A percentile compares a stretch with the other conserved stretches of the same genome.
phyloP scores from a whole-genome alignment of 1,140 invertebrate species.

The Euwallacea similis region DNA sequence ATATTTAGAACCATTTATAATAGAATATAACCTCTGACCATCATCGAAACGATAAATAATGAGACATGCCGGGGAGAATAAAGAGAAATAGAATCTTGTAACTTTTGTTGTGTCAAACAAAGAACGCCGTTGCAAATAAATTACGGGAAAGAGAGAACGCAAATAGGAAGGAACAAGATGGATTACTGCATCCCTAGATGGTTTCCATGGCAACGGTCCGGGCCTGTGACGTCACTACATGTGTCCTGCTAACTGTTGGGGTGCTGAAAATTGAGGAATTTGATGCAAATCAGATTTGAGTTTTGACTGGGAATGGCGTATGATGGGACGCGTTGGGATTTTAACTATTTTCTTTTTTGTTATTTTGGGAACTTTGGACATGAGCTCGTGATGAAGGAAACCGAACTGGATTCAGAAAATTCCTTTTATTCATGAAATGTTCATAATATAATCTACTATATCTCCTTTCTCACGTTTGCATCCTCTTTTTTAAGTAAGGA shows the following conservation, averaged over 20 bases:
- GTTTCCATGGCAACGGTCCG: constrained; percentile 48
- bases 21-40: neutral
- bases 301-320: constrained; percentile 6
- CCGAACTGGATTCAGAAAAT: too few species aligned
- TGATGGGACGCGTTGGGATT: too few species aligned
- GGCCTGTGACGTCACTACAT: constrained; percentile 46
- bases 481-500: too few species aligned
- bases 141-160: constrained; percentile 47
- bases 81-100: constrained; percentile 30
- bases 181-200: constrained; percentile 50
- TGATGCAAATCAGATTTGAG: constrained; percentile 37
- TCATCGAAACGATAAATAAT: constrained; percentile 43
- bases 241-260: constrained; percentile 38
- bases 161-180: constrained; percentile 48
- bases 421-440: too few species aligned
- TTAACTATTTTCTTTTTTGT: too few species aligned
- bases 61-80: constrained; percentile 24
- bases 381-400: too few species aligned
- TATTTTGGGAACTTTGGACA: too few species aligned
- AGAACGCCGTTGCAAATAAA: constrained; percentile 43
- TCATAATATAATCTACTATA: too few species aligned
- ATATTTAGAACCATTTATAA: constrained; percentile 6
- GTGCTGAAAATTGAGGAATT: constrained; percentile 36
- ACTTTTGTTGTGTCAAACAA: constrained; percentile 26
- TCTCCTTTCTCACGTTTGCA: too few species aligned